Base-by-base conservation (phyloP, 2,888 invertebrate genomes). In the Andricus curvator region DNA sequence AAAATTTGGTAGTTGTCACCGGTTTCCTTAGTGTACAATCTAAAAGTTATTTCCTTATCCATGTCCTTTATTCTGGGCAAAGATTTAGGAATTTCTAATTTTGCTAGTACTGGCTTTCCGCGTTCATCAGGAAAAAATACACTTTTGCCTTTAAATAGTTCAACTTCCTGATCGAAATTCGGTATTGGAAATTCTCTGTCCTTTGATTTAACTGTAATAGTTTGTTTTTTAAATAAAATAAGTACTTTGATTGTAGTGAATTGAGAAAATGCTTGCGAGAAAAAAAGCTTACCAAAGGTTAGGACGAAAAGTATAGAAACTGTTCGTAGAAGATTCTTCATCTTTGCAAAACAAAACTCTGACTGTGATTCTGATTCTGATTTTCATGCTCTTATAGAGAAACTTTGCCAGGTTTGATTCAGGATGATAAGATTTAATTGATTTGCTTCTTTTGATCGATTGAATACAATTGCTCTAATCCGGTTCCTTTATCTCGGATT, bases 1-100 rank as follows among this genome's bases (percentile, higher is more conserved):
- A 62, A 78, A 37, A 56, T 51, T 41, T 76, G 22, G 11, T 33
- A 80, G 17, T 77, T 20, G 0, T 44, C 62, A 25, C 68, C 68
- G 6, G 68, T 79, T 65, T 76, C 76, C 29, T 29, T 41, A 11
- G 79, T 79, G 51, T 79, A 79, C 2, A 79, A 65, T 8, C 33
- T 56, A 37, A 79, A 79, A 66, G 51, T 13, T 29, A 79, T 74
- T 48, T 79, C 74, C 13, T 79, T 64, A 65, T 79, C 37, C 25
- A 79, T 44, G n/a, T 68, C 44, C 17, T 44, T 68, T 22, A 44
- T 68, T 48, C 22, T 68, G 13, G 68, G 5, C 25, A 44, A 44
- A 13, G 66, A n/a, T 20, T 37, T 41, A 37, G 56, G 56, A 1
- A 67, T 67, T 67, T 67, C 37, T 5, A 37, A 13, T 37, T 37